phyloP scores from a whole-genome alignment of 92 coral and sea anemone species.

The Paragorgia papillata region DNA sequence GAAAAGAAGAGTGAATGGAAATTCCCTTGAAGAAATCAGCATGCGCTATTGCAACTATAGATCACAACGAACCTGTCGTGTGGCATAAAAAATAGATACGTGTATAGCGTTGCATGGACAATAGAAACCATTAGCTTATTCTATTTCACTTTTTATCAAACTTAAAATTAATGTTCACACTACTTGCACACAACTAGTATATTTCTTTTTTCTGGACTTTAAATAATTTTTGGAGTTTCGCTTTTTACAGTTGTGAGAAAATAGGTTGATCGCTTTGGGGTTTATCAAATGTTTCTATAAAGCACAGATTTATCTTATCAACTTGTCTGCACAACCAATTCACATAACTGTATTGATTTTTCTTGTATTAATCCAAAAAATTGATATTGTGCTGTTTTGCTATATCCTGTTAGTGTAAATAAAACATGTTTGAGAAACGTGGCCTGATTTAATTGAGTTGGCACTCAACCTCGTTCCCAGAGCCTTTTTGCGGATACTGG shows the following conservation, averaged over 20 bases:
- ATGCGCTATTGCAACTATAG: not conserved
- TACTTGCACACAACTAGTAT: too few relatives aligned
- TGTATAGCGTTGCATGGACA: not conserved
- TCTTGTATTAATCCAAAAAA: not conserved
- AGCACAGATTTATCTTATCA: not conserved
- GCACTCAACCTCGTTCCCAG: too few relatives aligned
- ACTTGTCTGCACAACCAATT: not conserved
- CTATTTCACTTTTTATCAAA: not conserved
- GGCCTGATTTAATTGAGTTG: too few relatives aligned
- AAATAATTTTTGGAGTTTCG: too few relatives aligned
- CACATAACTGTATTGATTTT: not conserved
- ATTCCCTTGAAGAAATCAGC: not conserved
- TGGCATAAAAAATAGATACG: not conserved
- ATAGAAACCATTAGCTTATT: not conserved
- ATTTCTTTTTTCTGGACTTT: too few relatives aligned
- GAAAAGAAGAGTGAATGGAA: too few relatives aligned
- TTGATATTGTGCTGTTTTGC: constrained; percentile 2
- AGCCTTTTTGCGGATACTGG: too few relatives aligned
- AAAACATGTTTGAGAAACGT: constrained; percentile 17
- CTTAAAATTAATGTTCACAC: too few relatives aligned
- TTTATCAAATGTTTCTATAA: too few relatives aligned
- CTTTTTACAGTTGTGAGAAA: too few relatives aligned
- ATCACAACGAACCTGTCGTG: not conserved
- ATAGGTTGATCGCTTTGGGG: too few relatives aligned
- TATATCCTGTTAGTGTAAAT: constrained; percentile 24